Base-by-base conservation (phyloP, 2,797 vertebrate genomes). In the Caiman crocodilus region DNA sequence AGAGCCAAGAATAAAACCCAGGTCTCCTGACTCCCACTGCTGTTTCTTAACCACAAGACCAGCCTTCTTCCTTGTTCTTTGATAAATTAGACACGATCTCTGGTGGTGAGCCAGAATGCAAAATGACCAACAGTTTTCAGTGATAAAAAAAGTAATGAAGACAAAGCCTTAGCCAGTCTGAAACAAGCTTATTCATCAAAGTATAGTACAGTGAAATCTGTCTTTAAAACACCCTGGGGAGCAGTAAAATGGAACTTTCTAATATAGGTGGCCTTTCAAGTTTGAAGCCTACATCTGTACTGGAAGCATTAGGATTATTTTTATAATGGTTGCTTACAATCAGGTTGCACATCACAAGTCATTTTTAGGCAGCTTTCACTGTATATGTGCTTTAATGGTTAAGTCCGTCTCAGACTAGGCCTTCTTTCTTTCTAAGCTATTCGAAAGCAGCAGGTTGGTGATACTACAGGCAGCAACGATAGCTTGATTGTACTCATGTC, bases 101-200 rank as follows among this genome's bases (percentile, higher is more conserved):
- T 94, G 85, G 79, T 65, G 28, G 1, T 75, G 71, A 90, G 75
- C 63, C 89, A 86, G 20, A 60, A 63, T 58, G 30, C 69, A 59
- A 57, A 69, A 15, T 20, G 20, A 90, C 35, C 71, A 21, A 30
- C 69, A 92, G 76, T 92, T 87, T 87, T 78, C 32, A 69, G 20
- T 77, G 16, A 74, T 79, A 67, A 64, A 71, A 71, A 89, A 90
- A 94, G 59, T 59, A 80, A 0, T 57, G 60, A 79, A 94, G 35
- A 57, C 77, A 85, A 61, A 88, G 78, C 93, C 42, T 95, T 77
- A 94, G 4, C 7, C 73, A 63, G 73, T 75, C 69, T 71, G 67
- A 90, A 69, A 87, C 58, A 78, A 82, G 81, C 10, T 94, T 82
- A 57, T 1, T 90, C 65, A 82, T 87, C 76, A 56, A 77, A 87